phyloP scores from a whole-genome alignment of 2,888 invertebrate genomes.

The Dexiosoma caninum region DNA sequence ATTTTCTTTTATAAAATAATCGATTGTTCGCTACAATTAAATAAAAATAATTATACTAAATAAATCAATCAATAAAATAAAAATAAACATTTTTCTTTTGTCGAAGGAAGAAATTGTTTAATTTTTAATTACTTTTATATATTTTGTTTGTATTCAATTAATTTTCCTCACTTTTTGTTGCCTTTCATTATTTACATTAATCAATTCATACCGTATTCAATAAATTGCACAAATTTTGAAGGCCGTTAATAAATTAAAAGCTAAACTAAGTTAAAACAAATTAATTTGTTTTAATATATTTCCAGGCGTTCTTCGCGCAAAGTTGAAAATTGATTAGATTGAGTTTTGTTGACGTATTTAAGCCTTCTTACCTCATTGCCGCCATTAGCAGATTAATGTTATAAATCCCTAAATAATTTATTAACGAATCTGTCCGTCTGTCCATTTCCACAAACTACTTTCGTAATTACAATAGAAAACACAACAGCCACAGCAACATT shows the following conservation, averaged over 20 bases:
- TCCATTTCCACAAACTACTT: not conserved
- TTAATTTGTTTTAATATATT: not conserved
- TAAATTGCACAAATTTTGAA: too few species aligned
- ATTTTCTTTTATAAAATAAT: too few species aligned
- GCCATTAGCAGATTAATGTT: not conserved
- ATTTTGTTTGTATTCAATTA: too few species aligned
- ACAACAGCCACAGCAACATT: not conserved
- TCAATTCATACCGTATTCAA: too few species aligned
- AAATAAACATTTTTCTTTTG: too few species aligned
- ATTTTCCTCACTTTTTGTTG: too few species aligned
- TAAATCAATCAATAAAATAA: too few species aligned
- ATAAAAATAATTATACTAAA: too few species aligned
- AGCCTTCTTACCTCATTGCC: not conserved
- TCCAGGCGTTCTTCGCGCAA: not conserved
- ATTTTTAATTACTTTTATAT: too few species aligned
- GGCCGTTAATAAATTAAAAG: not conserved
- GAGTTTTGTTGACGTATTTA: not conserved
- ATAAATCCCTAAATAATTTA: conserved; percentile 13
- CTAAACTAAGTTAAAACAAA: not conserved
- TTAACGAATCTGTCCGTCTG: not conserved
- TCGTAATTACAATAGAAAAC: not conserved
- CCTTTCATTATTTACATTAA: too few species aligned
- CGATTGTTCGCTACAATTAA: too few species aligned
- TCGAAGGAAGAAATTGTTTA: too few species aligned
- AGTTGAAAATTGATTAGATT: not conserved